phyloP scores from a whole-genome alignment of 2,113 vertebrate genomes.

The Dipodomys ordii region DNA sequence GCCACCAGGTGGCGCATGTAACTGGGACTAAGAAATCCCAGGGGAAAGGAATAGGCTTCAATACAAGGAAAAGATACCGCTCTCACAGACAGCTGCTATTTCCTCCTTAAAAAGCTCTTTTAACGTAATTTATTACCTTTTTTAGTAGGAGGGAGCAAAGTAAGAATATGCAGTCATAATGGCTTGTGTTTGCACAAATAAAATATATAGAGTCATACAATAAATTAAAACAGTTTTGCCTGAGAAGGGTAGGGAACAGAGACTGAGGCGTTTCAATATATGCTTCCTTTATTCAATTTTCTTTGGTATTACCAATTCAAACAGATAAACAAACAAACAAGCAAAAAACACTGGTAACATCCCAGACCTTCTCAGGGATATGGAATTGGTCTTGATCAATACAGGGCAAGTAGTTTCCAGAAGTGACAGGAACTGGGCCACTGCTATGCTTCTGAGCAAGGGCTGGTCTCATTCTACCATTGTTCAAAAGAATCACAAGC shows the following conservation, averaged over 20 bases:
- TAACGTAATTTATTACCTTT: neutral
- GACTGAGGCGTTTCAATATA: neutral
- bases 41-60: neutral
- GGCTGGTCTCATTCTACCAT: neutral
- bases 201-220: neutral
- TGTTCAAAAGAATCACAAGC: neutral
- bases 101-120: neutral
- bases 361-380: neutral
- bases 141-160: neutral
- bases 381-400: too few species aligned
- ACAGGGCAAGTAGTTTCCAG: too few species aligned
- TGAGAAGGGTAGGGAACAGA: neutral
- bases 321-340: neutral
- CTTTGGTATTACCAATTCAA: neutral
- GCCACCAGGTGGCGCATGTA: conserved; percentile 60
- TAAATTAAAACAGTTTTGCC: neutral
- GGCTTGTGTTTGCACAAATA: neutral
- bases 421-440: neutral
- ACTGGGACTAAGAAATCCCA: neutral
- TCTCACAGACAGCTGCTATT: neutral
- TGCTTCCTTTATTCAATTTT: neutral
- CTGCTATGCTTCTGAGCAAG: neutral
- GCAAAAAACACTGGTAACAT: neutral
- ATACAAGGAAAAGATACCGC: accelerated
- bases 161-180: neutral